These are phyloP conservation scores for Myotis lucifugus DNA, from an alignment of 2,113 vertebrate species.

Conservation along the genomic window DNA sequence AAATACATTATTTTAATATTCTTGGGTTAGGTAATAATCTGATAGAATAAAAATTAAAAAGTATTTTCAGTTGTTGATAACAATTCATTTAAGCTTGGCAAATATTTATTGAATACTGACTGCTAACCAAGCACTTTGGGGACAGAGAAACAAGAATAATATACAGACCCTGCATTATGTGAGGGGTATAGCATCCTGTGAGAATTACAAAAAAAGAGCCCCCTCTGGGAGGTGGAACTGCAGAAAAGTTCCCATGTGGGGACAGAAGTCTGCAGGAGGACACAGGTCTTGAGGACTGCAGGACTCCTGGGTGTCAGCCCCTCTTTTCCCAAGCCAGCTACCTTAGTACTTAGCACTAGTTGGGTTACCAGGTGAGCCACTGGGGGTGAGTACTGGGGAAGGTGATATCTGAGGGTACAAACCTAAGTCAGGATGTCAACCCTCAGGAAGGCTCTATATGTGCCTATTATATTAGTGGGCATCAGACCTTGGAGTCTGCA, in stretches of 20 bases:
- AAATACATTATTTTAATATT: neutral
- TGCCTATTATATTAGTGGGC: accelerated
- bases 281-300: neutral
- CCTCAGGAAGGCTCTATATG: neutral
- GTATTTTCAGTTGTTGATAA: neutral
- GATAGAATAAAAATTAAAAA: neutral
- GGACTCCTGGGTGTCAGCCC: neutral
- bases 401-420: accelerated
- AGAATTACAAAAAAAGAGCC: neutral
- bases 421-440: neutral
- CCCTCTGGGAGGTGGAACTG: neutral
- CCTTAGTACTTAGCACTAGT: neutral
- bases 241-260: neutral
- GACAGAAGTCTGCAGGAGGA: too few relatives aligned
- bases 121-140: neutral
- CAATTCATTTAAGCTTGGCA: neutral
- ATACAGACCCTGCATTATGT: too few relatives aligned
- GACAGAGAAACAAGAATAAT: neutral
- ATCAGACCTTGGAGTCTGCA: too few relatives aligned
- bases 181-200: neutral
- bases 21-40: neutral
- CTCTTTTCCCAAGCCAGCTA: neutral
- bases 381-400: neutral
- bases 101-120: neutral
- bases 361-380: neutral